Base-by-base conservation (phyloP, 2,797 vertebrate genomes). In the Merluccius polli region DNA sequence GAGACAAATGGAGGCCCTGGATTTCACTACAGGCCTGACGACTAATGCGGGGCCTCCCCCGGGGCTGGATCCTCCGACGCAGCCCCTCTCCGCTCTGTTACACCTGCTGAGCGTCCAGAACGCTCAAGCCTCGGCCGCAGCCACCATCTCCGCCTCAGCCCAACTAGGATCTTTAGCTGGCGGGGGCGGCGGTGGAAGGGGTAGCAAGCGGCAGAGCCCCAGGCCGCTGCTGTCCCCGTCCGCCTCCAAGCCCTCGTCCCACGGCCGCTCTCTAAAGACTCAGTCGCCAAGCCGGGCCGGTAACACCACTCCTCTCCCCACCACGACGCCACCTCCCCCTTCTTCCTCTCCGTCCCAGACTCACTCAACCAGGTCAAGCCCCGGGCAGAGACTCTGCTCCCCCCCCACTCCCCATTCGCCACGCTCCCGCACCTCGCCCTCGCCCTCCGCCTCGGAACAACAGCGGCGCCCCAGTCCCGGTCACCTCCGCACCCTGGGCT, bases 51-150 rank as follows among this genome's bases (percentile, higher is more conserved):
- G 59, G 73, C 73, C 27, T 75, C 83, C 86, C 44, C 83, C 90
- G 10, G 75, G 83, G 52, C 82, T 91, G 83, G 92, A 92, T 75
- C 89, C 89, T 84, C 92, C 93, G 33, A 90, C 92, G 72, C 87
- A 93, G 83, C 92, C 94, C 12, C 85, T 95, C 31, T 95, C 94
- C 15, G 93, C 94, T 70, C 81, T 95, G 70, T 87, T 95, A 59
- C 94, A 93, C 87, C 87, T 95, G 63, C 92, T 95, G 70, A 93
- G 93, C 78, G 92, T 94, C 73, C 94, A 94, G 86, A 94, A 87
- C 52, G 89, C 91, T 0, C 93, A 95, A 74, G 87, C 86, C 29
- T 83, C 83, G n/a, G 79, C 81, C 33, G 88, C 13, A 79, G 33
- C 78, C 24, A 65, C 59, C 59, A 27, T 65, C 59, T 77, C 85